Conservation (phyloP, 2,797 vertebrate species). For the Neoniphon sammara region DNA sequence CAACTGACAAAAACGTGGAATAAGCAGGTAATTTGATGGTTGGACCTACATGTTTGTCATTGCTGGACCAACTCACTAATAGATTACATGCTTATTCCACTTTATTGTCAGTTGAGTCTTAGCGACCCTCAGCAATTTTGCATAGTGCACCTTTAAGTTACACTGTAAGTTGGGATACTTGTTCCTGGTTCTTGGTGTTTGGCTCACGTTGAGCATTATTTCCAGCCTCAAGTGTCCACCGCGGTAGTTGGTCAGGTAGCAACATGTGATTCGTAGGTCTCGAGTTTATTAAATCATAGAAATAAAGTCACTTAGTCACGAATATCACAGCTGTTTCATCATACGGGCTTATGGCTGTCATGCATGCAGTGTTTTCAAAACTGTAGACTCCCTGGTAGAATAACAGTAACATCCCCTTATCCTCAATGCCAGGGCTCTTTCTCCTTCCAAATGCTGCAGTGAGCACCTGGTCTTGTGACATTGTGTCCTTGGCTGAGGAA, state of each 20-base stretch:
- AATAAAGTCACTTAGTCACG: not conserved
- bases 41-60: too few species aligned
- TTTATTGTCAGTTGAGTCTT: too few species aligned
- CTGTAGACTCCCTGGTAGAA: not conserved
- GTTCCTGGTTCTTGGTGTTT: not conserved
- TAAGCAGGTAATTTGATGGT: too few species aligned
- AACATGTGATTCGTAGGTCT: not conserved
- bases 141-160: not conserved
- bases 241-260: not conserved
- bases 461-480: constrained; percentile 67
- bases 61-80: too few species aligned
- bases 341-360: not conserved
- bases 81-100: too few species aligned
- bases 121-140: too few species aligned
- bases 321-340: not conserved
- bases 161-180: not conserved
- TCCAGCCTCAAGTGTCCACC: not conserved
- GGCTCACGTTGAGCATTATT: not conserved
- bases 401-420: constrained; percentile 21
- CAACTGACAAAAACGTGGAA: too few species aligned
- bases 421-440: constrained; percentile 32
- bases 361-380: not conserved
- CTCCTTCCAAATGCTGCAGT: constrained; percentile 55
- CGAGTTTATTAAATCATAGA: not conserved
- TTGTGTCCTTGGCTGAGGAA: constrained; percentile 63